These are phyloP conservation scores for Gobionotothen gibberifrons DNA, from an alignment of 2,797 vertebrate genomes.

Conservation along the genomic window DNA sequence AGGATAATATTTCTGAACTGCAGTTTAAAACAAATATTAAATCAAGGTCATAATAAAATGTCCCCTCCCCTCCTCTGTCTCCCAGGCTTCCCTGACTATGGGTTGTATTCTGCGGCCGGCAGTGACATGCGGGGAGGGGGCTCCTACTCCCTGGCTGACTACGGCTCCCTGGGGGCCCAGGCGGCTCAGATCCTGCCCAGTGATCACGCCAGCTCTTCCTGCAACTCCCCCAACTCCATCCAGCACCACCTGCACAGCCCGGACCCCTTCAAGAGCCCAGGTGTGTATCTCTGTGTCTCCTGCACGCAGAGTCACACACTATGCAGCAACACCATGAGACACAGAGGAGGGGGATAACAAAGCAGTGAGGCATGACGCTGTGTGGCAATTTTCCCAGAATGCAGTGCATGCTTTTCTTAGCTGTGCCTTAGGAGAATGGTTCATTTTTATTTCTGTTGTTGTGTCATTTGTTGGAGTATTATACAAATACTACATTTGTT, in stretches of 20 bases:
- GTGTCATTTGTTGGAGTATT: too few relatives aligned
- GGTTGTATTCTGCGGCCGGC: constrained; percentile 85
- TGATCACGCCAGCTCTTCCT: constrained; percentile 82
- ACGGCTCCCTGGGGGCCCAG: constrained; percentile 83
- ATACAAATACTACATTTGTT: too few relatives aligned
- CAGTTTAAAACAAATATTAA: neutral
- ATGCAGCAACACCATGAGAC: neutral
- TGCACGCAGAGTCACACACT: constrained; percentile 24
- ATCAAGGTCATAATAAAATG: constrained; percentile 12
- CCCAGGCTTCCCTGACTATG: constrained; percentile 84
- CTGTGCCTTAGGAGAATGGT: constrained; percentile 23
- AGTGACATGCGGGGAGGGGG: constrained; percentile 79
- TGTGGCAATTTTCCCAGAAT: constrained; percentile 38
- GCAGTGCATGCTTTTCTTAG: constrained; percentile 55
- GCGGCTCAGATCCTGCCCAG: constrained; percentile 82
- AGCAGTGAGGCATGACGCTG: constrained; percentile 8
- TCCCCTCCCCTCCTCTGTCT: neutral
- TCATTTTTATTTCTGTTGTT: neutral
- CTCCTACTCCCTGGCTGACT: constrained; percentile 84
- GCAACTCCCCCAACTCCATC: constrained; percentile 79
- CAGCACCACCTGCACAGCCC: constrained; percentile 82
- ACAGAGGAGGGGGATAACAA: neutral
- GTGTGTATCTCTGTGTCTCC: constrained; percentile 72
- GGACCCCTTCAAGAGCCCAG: constrained; percentile 85
- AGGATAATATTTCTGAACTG: too few relatives aligned